Evolutionary conservation across 2,888 invertebrate species (phyloP), one percentile per base, ranked within the genome.

Genomic region (Marasmarcha lunaedactyla): DNA sequence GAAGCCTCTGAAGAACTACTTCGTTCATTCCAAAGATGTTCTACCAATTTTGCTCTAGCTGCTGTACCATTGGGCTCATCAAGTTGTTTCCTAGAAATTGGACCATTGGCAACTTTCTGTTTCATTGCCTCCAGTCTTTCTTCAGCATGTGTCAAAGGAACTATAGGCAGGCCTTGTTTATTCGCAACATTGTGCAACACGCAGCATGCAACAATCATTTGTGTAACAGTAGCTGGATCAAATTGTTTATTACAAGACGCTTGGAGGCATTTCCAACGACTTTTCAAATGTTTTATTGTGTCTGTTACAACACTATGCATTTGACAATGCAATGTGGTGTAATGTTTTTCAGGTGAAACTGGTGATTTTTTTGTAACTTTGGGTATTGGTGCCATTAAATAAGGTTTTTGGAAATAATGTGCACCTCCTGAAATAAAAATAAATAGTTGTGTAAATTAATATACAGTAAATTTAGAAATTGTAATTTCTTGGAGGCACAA

Each of bases 361-460:
- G 79, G 76, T 0, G 77, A 66, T 46, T 79, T 79, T 45, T 79
- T 79, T 0, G 77, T 70, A 42, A 79, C 68, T 49, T 76, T 79
- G 3, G 74, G 71, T 14, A 78, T 70, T 6, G 79, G 79, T 0
- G 68, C 64, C 79, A 79, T 79, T 35, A 79, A 49, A 59, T 76
- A 76, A 0, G 61, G 59, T 45, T 65, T 76, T 44, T 73, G 77
- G 0, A 64, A 59, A 55, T 79, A 79, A 38, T 74, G 63, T 1
- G 73, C 61, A 7, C 79, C 70, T 2, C 74, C 79, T 79, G 62
- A 1, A 60, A 63, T 26, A 15, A 33, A 39, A 27, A 20, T 6
- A 12, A 9, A 1, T 11, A n/a, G n/a, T n/a, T n/a, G n/a, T n/a
- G n/a, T n/a, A n/a, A n/a, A n/a, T n/a, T n/a, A n/a, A n/a, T n/a